Percentiles rank a stretch among this genome's conserved stretches.
These are phyloP conservation scores for Drosophila yooni DNA, from an alignment of 2,888 invertebrate species.

Conservation along the genomic window DNA sequence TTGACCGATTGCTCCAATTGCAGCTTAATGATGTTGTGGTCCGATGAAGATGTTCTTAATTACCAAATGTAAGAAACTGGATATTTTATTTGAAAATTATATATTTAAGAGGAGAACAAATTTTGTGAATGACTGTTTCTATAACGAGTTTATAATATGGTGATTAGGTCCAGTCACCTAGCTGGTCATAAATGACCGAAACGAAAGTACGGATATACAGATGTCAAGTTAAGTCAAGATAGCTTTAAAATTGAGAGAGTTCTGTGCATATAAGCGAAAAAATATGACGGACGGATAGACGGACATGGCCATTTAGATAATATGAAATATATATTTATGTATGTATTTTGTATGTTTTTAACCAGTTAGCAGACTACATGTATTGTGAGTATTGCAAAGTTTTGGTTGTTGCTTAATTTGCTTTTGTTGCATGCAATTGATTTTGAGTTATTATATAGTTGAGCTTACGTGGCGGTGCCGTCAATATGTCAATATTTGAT, in stretches of 20 bases:
- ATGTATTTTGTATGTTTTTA: neutral
- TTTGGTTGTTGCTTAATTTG: neutral
- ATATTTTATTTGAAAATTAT: neutral
- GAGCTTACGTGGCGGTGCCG: constrained; percentile 5
- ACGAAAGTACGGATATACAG: neutral
- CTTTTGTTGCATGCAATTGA: constrained; percentile 41
- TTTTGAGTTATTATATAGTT: constrained; percentile 47
- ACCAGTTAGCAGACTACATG: neutral
- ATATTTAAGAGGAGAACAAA: neutral
- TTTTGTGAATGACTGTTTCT: neutral
- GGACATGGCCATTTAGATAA: neutral
- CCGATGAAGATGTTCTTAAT: neutral
- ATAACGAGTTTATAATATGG: neutral
- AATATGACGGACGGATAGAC: too few relatives aligned
- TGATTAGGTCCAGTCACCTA: neutral
- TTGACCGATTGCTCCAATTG: neutral
- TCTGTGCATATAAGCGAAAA: neutral
- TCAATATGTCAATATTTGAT: constrained; percentile 48
- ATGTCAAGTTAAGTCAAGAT: neutral
- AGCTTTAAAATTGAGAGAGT: neutral
- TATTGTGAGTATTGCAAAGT: neutral
- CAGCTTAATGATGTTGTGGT: neutral
- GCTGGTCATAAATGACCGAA: too few relatives aligned
- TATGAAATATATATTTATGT: neutral
- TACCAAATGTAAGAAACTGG: neutral